Percentiles rank a stretch among this genome's conserved stretches.
Evolutionary conservation across 2,797 vertebrate species (phyloP).

Genomic region (Alauda arvensis): DNA sequence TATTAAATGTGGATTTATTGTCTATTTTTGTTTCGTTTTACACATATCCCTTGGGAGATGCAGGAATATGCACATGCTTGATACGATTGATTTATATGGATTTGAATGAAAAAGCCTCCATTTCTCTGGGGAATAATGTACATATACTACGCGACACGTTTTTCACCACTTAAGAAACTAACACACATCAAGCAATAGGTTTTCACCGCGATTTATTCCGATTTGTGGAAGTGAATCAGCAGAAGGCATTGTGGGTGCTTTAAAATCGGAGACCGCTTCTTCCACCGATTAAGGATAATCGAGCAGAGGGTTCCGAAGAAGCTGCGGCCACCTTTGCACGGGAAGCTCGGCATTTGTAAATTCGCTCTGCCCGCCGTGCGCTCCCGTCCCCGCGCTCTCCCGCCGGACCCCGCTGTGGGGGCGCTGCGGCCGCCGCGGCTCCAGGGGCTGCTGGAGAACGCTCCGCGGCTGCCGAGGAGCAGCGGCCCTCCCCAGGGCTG

Average conservation of each 20-base stretch:
- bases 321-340: not conserved
- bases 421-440: not conserved
- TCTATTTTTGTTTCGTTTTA: not conserved
- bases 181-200: not conserved
- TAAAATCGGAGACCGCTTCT: not conserved
- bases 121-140: not conserved
- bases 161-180: not conserved
- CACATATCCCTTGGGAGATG: not conserved
- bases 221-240: not conserved
- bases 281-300: not conserved
- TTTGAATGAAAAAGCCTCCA: not conserved
- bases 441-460: not conserved
- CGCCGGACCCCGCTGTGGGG: not conserved
- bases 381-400: not conserved
- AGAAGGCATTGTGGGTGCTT: not conserved
- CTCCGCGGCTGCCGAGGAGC: not conserved
- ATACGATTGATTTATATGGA: not conserved
- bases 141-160: not conserved
- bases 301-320: not conserved
- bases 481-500: rapidly evolving
- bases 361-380: rapidly evolving
- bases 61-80: not conserved
- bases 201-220: not conserved
- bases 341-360: not conserved
- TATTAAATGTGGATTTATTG: not conserved